A percentile compares a stretch with the other conserved stretches of the same genome.
Conservation (phyloP, 2,113 vertebrate species). For the Tachysurus fulvidraco region DNA sequence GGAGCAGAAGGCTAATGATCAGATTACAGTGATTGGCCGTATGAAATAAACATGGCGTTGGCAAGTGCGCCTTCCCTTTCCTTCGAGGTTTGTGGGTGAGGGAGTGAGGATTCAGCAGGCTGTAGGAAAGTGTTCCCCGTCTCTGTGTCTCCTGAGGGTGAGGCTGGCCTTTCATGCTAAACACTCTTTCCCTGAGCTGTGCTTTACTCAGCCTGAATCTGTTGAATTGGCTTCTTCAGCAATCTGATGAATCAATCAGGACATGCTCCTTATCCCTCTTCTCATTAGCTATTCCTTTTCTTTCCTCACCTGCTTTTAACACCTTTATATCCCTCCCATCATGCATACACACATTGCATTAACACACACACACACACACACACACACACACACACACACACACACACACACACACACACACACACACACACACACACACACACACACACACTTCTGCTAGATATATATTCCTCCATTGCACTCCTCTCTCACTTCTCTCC, state of each 20-base stretch:
- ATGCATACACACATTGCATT: constrained; percentile 31
- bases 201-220: constrained; percentile 64
- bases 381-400: neutral
- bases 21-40: constrained; percentile 55
- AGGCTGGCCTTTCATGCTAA: constrained; percentile 58
- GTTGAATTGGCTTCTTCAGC: constrained; percentile 65
- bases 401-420: constrained; percentile 29
- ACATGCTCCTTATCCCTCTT: constrained; percentile 63
- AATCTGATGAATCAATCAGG: constrained; percentile 62
- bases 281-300: constrained; percentile 71
- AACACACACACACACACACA: constrained; percentile 26
- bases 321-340: constrained; percentile 33
- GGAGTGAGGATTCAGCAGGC: constrained; percentile 44
- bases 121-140: constrained; percentile 48
- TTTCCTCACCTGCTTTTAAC: constrained; percentile 51
- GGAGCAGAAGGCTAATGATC: constrained; percentile 56
- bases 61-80: constrained; percentile 33
- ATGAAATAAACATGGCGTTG: constrained; percentile 56
- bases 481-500: neutral
- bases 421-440: neutral
- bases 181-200: constrained; percentile 59
- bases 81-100: constrained; percentile 47
- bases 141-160: constrained; percentile 48
- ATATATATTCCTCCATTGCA: neutral
- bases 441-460: neutral